phyloP scores from a whole-genome alignment of 2,113 vertebrate species.

The Tragelaphus buxtoni region DNA sequence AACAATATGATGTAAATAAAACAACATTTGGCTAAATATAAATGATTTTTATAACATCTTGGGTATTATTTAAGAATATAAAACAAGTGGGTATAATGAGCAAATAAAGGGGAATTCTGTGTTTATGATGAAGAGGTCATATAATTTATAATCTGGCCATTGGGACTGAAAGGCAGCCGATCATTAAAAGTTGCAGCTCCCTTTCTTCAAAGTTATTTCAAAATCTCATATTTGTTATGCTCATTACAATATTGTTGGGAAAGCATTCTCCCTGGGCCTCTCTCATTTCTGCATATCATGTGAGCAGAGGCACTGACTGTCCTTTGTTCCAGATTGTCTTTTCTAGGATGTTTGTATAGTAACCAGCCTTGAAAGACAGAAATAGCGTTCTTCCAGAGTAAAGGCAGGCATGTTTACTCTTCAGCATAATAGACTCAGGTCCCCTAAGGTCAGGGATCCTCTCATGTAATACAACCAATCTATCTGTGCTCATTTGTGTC shows the following conservation, averaged over 20 bases:
- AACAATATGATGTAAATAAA: neutral
- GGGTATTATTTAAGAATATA: neutral
- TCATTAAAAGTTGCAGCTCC: neutral
- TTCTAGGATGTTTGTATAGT: neutral
- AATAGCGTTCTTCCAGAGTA: neutral
- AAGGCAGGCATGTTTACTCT: neutral
- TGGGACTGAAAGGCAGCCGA: neutral
- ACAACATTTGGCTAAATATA: neutral
- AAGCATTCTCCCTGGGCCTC: neutral
- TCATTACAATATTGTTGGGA: neutral
- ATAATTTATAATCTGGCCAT: constrained; percentile 1
- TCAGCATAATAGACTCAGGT: neutral
- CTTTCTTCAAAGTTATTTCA: neutral
- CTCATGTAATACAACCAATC: neutral
- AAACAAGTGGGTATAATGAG: neutral
- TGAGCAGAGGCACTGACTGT: neutral
- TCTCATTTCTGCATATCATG: neutral
- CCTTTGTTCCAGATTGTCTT: neutral
- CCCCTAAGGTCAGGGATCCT: neutral
- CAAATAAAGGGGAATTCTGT: neutral
- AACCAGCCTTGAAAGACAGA: neutral
- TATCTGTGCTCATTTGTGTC: neutral
- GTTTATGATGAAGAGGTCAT: neutral
- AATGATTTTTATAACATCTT: neutral
- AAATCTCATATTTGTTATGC: neutral